Conservation (phyloP, 53 echinoderm and acorn worm species). For the Apostichopus leukothele region DNA sequence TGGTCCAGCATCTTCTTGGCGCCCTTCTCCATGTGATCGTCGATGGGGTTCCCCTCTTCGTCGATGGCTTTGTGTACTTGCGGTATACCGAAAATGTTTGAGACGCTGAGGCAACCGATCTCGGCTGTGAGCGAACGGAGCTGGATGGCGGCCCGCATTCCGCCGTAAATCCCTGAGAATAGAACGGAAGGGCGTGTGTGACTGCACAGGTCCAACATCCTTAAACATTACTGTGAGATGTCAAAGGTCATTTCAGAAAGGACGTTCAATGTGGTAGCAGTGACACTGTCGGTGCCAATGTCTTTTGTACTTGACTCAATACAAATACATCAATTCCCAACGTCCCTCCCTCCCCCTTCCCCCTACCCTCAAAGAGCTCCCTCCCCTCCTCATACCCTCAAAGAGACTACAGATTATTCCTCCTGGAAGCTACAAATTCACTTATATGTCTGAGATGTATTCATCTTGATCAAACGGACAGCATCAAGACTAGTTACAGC, state of each 20-base stretch:
- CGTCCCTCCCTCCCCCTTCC: too few species aligned
- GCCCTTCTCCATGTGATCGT: constrained; percentile 84
- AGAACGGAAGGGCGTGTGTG: background rate
- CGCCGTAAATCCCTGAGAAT: constrained; percentile 79
- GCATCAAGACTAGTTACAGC: too few species aligned
- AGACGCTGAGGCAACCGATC: constrained; percentile 88
- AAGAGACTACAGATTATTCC: too few species aligned
- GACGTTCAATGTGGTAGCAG: background rate
- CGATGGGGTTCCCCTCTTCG: constrained; percentile 59
- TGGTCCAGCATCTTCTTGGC: constrained; percentile 69
- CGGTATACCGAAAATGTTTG: constrained; percentile 94
- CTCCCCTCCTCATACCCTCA: too few species aligned
- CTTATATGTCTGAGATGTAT: too few species aligned
- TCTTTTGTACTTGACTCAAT: background rate
- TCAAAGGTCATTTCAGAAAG: background rate
- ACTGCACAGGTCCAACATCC: too few species aligned
- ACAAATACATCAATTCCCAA: too few species aligned
- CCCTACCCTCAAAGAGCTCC: too few species aligned
- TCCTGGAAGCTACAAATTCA: too few species aligned
- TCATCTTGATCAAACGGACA: too few species aligned
- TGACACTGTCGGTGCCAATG: background rate
- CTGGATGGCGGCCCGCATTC: constrained; percentile 93
- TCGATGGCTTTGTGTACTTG: constrained; percentile 59
- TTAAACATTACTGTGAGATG: too few species aligned
- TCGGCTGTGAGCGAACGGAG: constrained; percentile 81